Conservation (phyloP, 2,797 vertebrate genomes). For the Oreortyx pictus region DNA sequence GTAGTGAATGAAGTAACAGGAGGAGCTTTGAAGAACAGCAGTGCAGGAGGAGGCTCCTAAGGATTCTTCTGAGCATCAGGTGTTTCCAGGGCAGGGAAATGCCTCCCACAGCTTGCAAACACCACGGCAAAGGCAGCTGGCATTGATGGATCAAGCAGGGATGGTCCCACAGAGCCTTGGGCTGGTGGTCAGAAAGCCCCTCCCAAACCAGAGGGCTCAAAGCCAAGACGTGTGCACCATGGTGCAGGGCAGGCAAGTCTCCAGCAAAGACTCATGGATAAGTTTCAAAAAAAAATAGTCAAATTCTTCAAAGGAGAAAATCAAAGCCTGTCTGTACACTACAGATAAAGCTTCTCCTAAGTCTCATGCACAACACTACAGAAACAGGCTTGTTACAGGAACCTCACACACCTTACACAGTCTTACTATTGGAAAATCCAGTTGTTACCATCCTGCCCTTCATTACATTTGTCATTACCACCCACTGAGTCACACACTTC, state of each 20-base stretch:
- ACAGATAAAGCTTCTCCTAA: not conserved
- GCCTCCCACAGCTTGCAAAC: not conserved
- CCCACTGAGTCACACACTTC: fast-evolving
- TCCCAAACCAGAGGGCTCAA: not conserved
- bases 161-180: not conserved
- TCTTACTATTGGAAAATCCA: not conserved
- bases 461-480: not conserved
- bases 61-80: not conserved
- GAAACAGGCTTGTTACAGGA: not conserved
- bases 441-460: not conserved
- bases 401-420: not conserved
- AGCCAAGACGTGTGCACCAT: not conserved
- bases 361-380: not conserved
- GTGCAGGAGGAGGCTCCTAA: not conserved
- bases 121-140: not conserved
- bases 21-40: not conserved
- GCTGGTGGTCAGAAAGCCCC: not conserved
- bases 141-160: not conserved
- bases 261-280: not conserved
- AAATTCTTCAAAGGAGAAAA: not conserved
- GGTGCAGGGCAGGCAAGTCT: not conserved
- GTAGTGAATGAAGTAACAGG: not conserved
- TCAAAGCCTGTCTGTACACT: not conserved
- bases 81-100: not conserved
- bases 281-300: not conserved